Base-by-base conservation (phyloP, 2,797 vertebrate species). In the Enteromius radiatus region DNA sequence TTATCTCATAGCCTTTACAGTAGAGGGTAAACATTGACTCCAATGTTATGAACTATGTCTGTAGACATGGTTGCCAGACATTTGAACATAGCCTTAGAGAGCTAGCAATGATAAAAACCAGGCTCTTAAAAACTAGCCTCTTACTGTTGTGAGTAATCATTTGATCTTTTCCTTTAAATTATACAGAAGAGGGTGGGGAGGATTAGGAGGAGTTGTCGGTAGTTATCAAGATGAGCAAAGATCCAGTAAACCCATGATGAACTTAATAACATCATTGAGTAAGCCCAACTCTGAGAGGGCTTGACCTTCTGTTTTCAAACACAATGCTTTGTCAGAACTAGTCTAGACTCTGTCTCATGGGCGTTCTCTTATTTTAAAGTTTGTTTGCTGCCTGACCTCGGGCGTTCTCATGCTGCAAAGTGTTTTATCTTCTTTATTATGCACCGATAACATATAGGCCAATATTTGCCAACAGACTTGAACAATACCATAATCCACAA, bases 181-280 rank as follows among this genome's bases (percentile, higher is more conserved):
- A 76, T 28, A 45, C 38, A 3, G 36, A 70, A 70, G 23, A 70
- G 67, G 41, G 75, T 76, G 23, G 41, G 56, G 5, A 45, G 75
- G 38, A 28, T 63, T 31, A 45, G 38, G 1, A n/a, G 75, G 38
- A 63, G 56, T 38, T 41, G 47, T 54, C 31, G 26, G 33, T n/a
- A 67, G 31, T 52, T 17, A n/a, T 33, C 45, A 52, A 23, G 63
- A 54, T 68, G 64, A 69, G 28, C 14, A 76, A 76, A 76, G 4
- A 43, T 43, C 45, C 76, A 88, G 88, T 83, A 86, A 74, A 76
- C 21, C 23, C 9, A 74, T 82, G 85, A n/a, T 78, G 63, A 76
- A 19, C 21, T 15, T 54, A 47, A 33, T 78, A 23, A 23, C 43
- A 41, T 33, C 8, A 23, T 67, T 26, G 45, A 61, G 36, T 2